A percentile compares a stretch with the other conserved stretches of the same genome.
Evolutionary conservation across 1,140 invertebrate genomes (phyloP).

Genomic region (Semibalanus balanoides): DNA sequence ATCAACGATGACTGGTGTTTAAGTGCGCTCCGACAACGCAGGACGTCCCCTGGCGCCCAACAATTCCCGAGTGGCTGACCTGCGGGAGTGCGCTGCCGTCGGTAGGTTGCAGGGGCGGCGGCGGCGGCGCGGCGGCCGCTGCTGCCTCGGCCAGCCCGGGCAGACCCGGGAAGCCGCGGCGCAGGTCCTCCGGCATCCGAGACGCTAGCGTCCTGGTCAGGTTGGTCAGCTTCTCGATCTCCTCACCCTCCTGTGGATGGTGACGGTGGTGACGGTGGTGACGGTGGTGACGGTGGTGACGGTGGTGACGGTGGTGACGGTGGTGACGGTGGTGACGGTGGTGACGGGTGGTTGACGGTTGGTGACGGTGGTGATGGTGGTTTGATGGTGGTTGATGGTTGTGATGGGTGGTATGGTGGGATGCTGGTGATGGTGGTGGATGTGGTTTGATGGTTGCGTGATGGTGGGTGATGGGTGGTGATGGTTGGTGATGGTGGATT

Average conservation of each 20-base stretch:
- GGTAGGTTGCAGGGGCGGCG: neutral
- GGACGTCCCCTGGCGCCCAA: no score
- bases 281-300: neutral
- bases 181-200: neutral
- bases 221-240: neutral
- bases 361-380: no score
- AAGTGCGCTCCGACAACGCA: no score
- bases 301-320: neutral
- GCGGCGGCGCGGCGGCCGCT: neutral
- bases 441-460: no score
- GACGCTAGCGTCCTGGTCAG: slow-evolving; percentile 5
- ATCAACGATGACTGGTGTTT: no score
- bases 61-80: no score
- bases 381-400: no score
- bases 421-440: no score
- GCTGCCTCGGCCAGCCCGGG: neutral
- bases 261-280: neutral
- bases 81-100: neutral
- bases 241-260: neutral
- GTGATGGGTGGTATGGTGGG: no score
- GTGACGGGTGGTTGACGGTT: no score
- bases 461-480: no score
- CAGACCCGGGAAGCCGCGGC: neutral
- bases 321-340: neutral
- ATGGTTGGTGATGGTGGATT: no score